These are phyloP conservation scores for Campylomormyrus tamandua DNA, from an alignment of 2,113 vertebrate genomes.

Conservation along the genomic window DNA sequence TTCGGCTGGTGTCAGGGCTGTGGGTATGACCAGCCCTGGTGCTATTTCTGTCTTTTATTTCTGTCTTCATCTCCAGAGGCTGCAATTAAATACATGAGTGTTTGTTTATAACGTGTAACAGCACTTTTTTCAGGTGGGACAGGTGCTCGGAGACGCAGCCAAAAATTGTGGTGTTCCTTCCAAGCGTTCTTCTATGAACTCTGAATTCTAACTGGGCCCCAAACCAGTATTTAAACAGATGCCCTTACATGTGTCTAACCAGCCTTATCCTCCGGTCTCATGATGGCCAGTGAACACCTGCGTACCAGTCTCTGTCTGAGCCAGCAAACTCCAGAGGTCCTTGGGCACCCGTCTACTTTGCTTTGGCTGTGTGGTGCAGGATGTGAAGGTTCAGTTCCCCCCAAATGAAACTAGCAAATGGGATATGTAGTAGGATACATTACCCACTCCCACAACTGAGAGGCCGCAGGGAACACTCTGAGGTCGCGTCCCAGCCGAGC, in stretches of 20 bases:
- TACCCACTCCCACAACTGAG: constrained; percentile 51
- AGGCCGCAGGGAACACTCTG: constrained; percentile 48
- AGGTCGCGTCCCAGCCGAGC: constrained; percentile 46
- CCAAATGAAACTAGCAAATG: constrained; percentile 54
- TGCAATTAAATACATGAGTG: not conserved
- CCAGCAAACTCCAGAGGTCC: constrained; percentile 29
- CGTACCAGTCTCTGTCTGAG: not conserved
- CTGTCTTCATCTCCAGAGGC: not conserved
- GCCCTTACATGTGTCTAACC: not conserved
- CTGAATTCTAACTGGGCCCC: not conserved
- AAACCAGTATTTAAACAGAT: not conserved
- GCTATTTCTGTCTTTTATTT: not conserved
- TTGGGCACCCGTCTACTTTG: constrained; percentile 44
- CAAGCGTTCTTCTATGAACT: not conserved
- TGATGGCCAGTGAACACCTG: not conserved
- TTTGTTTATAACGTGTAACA: not conserved
- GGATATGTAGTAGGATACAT: constrained; percentile 59
- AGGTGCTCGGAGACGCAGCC: not conserved
- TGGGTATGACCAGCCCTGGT: not conserved
- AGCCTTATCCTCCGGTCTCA: not conserved
- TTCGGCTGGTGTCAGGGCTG: not conserved
- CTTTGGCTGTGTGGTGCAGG: constrained; percentile 24
- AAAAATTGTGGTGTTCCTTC: not conserved
- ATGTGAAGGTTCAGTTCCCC: constrained; percentile 56
- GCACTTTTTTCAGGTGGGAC: not conserved